Percentiles rank a stretch among this genome's conserved stretches.
These are phyloP conservation scores for Acomys russatus DNA, from an alignment of 2,797 vertebrate species.

Conservation along the genomic window DNA sequence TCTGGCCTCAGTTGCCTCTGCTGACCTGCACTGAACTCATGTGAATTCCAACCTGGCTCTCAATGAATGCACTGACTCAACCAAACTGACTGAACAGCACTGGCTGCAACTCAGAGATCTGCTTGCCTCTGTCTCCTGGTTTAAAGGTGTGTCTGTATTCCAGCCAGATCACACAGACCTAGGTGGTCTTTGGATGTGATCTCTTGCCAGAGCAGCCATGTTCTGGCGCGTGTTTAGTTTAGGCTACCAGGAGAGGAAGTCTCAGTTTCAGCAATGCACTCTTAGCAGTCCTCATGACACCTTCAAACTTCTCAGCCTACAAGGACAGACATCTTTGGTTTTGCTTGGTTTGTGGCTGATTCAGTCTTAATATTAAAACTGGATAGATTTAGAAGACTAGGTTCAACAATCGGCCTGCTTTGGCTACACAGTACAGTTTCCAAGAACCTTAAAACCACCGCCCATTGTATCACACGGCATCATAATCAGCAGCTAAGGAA, in stretches of 20 bases:
- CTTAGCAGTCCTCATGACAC: neutral
- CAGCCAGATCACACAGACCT: no score
- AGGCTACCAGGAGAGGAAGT: neutral
- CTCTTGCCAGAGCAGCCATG: no score
- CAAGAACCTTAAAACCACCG: conserved; percentile 38
- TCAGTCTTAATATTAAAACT: conserved; percentile 59
- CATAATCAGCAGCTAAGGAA: conserved; percentile 35
- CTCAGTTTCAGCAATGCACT: neutral
- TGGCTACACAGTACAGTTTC: conserved; percentile 47
- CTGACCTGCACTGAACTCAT: no score
- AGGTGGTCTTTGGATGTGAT: no score
- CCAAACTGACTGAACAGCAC: no score
- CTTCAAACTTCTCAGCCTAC: conserved; percentile 40
- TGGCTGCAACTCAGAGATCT: no score
- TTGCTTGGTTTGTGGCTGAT: conserved; percentile 36
- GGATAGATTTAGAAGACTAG: conserved; percentile 38
- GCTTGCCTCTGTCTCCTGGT: no score
- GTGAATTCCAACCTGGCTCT: no score
- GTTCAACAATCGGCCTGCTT: neutral
- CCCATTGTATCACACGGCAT: neutral
- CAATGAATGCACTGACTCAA: no score
- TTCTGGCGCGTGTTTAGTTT: neutral
- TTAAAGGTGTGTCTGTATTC: no score
- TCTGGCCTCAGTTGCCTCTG: no score
- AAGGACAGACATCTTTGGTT: conserved; percentile 26